Base-by-base conservation (phyloP, 2,797 vertebrate species). In the Chrosomus eos region DNA sequence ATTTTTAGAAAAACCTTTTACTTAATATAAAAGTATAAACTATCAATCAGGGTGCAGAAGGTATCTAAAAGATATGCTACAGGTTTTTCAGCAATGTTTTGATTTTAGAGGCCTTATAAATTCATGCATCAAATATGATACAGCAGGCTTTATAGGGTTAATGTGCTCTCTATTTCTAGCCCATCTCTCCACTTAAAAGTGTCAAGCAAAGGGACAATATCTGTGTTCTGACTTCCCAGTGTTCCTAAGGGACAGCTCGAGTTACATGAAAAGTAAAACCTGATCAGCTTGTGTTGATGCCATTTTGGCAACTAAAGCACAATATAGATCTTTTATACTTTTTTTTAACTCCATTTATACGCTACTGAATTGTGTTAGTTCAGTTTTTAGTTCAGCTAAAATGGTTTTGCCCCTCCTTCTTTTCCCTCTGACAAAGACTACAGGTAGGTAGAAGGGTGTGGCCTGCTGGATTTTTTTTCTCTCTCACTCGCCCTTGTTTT, bases 371-470 rank as follows among this genome's bases (percentile, higher is more conserved):
- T 68, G 78, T 36, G 28, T 51, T 51, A 48, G 40, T 45, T 48
- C 8, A 7, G 14, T 21, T 43, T 82, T 64, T 48, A 48, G 45
- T 48, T 48, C 45, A n/a, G n/a, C 11, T 45, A 3, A 53, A 78
- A 43, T 40, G 26, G n/a, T 43, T 83, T 64, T 5, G 62, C 62
- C 6, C 62, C 81, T 28, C 80, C 70, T 72, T 28, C 11, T 40
- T 26, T 28, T 31, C 11, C 1, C 5, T 16, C 38, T n/a, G 38
- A 75, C 81, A 51, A 53, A 71, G 66, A 33, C 28, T 62, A n/a
- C n/a, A n/a, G n/a, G n/a, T n/a, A 83, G 82, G 82, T 77, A 76
- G 45, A 48, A 77, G 60, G 72, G 82, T 67, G 60, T 0, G 62
- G 33, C 45, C 40, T 68, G 31, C 11, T 28, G n/a, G 73, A 43